phyloP scores from a whole-genome alignment of 2,797 vertebrate species.

The Periophthalmus magnuspinnatus region DNA sequence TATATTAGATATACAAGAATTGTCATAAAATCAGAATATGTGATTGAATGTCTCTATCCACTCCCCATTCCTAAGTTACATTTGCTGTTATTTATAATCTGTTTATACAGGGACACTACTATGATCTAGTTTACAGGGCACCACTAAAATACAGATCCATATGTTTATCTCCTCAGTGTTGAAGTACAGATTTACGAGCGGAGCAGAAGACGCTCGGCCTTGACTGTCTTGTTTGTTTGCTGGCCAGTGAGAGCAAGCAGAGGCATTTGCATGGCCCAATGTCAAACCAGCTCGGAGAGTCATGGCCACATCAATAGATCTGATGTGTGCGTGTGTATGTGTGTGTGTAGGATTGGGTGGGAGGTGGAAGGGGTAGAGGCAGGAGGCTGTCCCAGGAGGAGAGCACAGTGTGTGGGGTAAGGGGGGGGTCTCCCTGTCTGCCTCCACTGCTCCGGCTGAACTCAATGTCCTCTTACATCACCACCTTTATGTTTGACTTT shows the following conservation, averaged over 20 bases:
- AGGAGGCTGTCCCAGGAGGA: conserved; percentile 48
- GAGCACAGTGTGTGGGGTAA: conserved; percentile 49
- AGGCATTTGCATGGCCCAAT: conserved; percentile 59
- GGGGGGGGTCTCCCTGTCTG: conserved; percentile 46
- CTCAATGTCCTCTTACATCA: conserved; percentile 46
- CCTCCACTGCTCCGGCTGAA: conserved; percentile 31
- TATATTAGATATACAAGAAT: too few relatives aligned
- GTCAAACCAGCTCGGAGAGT: conserved; percentile 55
- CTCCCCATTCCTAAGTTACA: too few relatives aligned
- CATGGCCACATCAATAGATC: conserved; percentile 51
- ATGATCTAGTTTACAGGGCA: not conserved
- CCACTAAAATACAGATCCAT: not conserved
- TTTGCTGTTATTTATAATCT: not conserved
- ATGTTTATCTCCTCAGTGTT: not conserved
- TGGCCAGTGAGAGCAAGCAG: conserved; percentile 40
- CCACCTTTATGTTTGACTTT: conserved; percentile 21
- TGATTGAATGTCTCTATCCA: too few relatives aligned
- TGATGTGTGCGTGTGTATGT: conserved; percentile 1
- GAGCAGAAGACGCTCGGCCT: conserved; percentile 29
- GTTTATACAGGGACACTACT: not conserved
- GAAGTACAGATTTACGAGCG: conserved; percentile 22
- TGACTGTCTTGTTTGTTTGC: conserved; percentile 39
- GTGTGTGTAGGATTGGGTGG: conserved; percentile 10
- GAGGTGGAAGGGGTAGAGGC: conserved; percentile 36
- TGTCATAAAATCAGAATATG: too few relatives aligned